These are phyloP conservation scores for Digitonthophagus gazella DNA, from an alignment of 2,888 invertebrate genomes.

Conservation along the genomic window DNA sequence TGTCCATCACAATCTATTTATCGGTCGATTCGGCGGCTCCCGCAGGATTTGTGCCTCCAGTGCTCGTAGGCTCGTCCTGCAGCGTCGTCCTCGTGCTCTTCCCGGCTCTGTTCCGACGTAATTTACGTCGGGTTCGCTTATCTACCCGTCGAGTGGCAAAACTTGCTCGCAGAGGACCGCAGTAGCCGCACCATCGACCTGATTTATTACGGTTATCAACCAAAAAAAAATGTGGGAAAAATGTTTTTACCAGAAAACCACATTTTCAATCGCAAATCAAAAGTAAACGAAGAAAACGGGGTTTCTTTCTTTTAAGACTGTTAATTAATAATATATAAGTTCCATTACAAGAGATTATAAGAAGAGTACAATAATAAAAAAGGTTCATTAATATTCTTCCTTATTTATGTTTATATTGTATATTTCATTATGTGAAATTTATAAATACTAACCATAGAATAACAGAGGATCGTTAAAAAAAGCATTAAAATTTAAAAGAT, in stretches of 20 bases:
- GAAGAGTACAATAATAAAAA: too few species aligned
- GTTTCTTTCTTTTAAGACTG: too few species aligned
- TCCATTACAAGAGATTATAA: too few species aligned
- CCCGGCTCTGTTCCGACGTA: not conserved
- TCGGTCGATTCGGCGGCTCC: constrained; percentile 30
- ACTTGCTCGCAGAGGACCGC: constrained; percentile 1
- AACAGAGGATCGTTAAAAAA: too few species aligned
- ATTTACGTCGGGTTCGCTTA: constrained; percentile 12
- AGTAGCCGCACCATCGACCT: not conserved
- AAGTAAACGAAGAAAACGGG: too few species aligned
- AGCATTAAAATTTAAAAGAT: too few species aligned
- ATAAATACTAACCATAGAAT: too few species aligned
- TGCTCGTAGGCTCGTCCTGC: not conserved
- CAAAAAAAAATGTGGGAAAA: not conserved
- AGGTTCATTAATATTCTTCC: not conserved
- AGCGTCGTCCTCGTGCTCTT: constrained; percentile 1
- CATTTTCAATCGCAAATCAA: not conserved
- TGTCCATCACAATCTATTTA: constrained; percentile 37
- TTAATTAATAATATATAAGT: too few species aligned
- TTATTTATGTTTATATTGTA: too few species aligned
- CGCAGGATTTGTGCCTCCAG: constrained; percentile 27
- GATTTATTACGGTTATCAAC: not conserved
- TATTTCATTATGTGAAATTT: too few species aligned
- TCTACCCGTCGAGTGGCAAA: constrained; percentile 12
- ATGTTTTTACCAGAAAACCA: not conserved